Base-by-base conservation (phyloP, 2,888 invertebrate species). In the Eutolmus rufibarbis region DNA sequence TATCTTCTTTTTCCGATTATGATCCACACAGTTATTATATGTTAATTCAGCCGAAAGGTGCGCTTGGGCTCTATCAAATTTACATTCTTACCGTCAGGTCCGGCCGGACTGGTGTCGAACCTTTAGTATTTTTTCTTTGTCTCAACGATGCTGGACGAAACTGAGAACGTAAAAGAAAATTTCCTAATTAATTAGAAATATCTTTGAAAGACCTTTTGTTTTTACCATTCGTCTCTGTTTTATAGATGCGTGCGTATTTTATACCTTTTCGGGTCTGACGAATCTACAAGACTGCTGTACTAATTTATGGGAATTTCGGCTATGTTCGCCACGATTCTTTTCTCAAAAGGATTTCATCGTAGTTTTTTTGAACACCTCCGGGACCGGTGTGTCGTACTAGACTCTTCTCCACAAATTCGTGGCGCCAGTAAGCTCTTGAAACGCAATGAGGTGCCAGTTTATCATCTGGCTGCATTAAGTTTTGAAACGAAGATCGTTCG, bases 1-100 rank as follows among this genome's bases (percentile, higher is more conserved):
- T 56, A 81, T 81, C 81, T 81, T 56, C 56, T 81, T 66, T 66
- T 56, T 56, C 31, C 81, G 56, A 56, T 78, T 78, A 78, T 78
- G 78, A 78, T 78, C 78, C 78, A 43, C 78, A 51, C 81, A 81
- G 56, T 81, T 56, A 81, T 81, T 81, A 81, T 81, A 81, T 81
- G 81, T 81, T 81, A 81, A 81, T 81, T 56, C 78, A 23, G 5
- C 43, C 37, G 43, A 43, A 78, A 78, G 78, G 78, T 78, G 78
- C 37, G 78, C 40, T 40, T 43, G 43, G 78, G 37, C 78, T 43
- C 43, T 78, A 78, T 78, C 37, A 78, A 78, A 78, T 78, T 78
- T 78, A 78, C 78, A 78, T 78, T 78, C 78, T 46, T 19, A 78
- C 78, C 19, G 78, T 43, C 78, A 78, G 78, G 23, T 23, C 43